Conservation (phyloP, 1,140 invertebrate genomes). For the Teleogryllus occipitalis region DNA sequence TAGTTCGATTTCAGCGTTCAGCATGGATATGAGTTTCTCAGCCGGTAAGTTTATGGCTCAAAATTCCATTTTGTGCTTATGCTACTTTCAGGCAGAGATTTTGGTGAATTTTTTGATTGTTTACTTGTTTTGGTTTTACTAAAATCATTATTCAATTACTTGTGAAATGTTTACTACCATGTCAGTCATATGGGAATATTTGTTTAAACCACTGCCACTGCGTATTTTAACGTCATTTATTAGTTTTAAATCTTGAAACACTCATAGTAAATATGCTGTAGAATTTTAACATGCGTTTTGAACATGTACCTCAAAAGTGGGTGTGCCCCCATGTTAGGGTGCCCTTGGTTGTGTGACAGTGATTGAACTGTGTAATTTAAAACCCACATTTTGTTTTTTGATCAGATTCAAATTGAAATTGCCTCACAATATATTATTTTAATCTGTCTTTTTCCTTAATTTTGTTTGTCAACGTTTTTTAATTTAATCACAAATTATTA, state of each 20-base stretch:
- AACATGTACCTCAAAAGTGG: neutral
- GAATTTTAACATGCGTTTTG: neutral
- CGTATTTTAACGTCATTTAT: neutral
- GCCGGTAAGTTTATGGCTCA: constrained; percentile 9
- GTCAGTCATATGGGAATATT: neutral
- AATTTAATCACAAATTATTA: no score
- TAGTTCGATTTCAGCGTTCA: neutral
- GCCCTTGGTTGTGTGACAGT: no score
- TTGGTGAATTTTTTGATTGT: neutral
- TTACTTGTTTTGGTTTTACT: neutral
- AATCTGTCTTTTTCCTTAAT: no score
- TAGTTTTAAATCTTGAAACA: neutral
- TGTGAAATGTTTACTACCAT: neutral
- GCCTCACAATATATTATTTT: no score
- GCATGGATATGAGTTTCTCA: constrained; percentile 4
- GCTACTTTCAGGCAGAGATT: neutral
- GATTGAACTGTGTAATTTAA: no score
- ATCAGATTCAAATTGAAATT: no score
- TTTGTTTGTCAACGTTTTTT: no score
- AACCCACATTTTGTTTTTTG: no score
- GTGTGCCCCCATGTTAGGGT: neutral
- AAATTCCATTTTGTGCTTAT: neutral
- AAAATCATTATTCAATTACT: neutral
- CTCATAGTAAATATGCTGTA: neutral
- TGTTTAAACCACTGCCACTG: neutral